These are phyloP conservation scores for Neoseiulus cucumeris DNA, from an alignment of 1,140 invertebrate species.

Conservation along the genomic window DNA sequence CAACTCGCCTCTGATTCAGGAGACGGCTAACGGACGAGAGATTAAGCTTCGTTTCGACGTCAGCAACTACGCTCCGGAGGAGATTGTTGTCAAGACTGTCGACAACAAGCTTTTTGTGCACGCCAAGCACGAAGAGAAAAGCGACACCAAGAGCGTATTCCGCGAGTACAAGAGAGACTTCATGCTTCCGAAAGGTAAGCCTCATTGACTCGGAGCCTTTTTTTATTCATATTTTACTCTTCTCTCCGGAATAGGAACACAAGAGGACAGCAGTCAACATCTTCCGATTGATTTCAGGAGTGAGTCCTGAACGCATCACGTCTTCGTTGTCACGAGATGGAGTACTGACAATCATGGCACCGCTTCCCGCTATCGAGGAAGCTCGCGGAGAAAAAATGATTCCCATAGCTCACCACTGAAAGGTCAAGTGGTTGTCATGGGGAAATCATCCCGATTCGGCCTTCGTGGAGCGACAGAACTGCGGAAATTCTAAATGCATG, in stretches of 20 bases:
- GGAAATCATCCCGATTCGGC: too few relatives aligned
- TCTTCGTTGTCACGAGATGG: conserved; percentile 75
- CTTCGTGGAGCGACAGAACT: too few relatives aligned
- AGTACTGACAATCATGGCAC: conserved; percentile 78
- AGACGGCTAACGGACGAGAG: conserved; percentile 52
- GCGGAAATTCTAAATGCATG: too few relatives aligned
- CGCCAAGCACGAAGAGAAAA: conserved; percentile 86
- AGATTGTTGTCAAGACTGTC: conserved; percentile 88
- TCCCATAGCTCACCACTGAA: conserved; percentile 49
- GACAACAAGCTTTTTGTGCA: conserved; percentile 89
- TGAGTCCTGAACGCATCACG: conserved; percentile 74
- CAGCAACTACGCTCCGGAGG: conserved; percentile 76
- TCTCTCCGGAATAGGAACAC: neutral
- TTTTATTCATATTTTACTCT: neutral
- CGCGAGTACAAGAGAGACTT: conserved; percentile 90
- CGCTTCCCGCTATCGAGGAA: conserved; percentile 48
- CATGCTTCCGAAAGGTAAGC: conserved; percentile 56
- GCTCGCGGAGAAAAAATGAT: conserved; percentile 44
- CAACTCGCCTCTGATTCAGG: conserved; percentile 74
- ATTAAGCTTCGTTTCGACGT: conserved; percentile 80
- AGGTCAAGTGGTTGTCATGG: neutral
- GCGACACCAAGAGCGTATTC: conserved; percentile 78
- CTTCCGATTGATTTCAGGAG: conserved; percentile 24
- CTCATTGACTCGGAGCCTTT: neutral
- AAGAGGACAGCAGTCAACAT: neutral